These are phyloP conservation scores for Drosophila austrosaltans DNA, from an alignment of 2,888 invertebrate genomes.

Conservation along the genomic window DNA sequence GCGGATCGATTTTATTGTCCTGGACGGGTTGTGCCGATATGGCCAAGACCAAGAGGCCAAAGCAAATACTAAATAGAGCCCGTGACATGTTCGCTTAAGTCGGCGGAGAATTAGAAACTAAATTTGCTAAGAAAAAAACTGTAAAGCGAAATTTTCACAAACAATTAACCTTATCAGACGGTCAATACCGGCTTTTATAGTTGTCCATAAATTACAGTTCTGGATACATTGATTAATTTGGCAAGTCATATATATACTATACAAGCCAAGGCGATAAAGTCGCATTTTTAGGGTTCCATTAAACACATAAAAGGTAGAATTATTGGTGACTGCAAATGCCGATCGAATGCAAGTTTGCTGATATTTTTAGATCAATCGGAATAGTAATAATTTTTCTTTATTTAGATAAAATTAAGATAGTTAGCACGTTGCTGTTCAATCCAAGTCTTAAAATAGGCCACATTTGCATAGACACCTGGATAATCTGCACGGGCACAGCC, in stretches of 20 bases:
- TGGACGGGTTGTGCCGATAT: constrained; percentile 45
- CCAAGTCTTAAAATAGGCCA: constrained; percentile 57
- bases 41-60: constrained; percentile 38
- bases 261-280: neutral
- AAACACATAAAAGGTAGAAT: no score
- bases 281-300: neutral
- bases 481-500: constrained; percentile 66
- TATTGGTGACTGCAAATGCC: no score
- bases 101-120: constrained; percentile 24
- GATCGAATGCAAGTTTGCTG: no score
- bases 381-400: neutral
- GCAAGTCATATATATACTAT: neutral
- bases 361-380: neutral
- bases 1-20: constrained; percentile 49
- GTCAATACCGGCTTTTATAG: neutral
- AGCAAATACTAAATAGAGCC: constrained; percentile 20
- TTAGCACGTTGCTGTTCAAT: constrained; percentile 43
- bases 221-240: neutral
- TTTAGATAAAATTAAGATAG: neutral
- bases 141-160: neutral
- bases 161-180: neutral
- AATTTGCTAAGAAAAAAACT: neutral
- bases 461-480: constrained; percentile 72
- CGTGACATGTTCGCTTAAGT: constrained; percentile 47
- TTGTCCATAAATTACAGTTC: neutral